Conservation (phyloP, 1,140 invertebrate genomes). For the Papilio machaon region DNA sequence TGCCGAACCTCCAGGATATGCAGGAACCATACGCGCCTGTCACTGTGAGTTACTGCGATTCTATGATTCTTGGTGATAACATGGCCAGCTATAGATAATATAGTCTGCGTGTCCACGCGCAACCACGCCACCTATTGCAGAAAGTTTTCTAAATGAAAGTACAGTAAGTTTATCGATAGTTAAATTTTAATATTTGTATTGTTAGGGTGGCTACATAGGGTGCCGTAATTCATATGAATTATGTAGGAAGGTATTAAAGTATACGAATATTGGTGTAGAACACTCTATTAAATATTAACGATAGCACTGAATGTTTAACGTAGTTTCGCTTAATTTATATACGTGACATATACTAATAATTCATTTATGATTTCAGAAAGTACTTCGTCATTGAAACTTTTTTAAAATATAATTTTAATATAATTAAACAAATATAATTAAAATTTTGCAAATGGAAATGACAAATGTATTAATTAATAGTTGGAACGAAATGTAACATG, state of each 20-base stretch:
- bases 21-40: slow-evolving; percentile 91
- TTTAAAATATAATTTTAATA: background rate
- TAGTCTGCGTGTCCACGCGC: slow-evolving; percentile 94
- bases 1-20: slow-evolving; percentile 91
- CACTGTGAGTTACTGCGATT: slow-evolving; percentile 91
- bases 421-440: too few species aligned
- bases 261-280: background rate
- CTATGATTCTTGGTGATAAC: slow-evolving; percentile 95
- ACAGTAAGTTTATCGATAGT: background rate
- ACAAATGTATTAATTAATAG: too few species aligned
- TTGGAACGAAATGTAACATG: too few species aligned
- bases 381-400: background rate
- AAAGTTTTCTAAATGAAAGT: background rate
- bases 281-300: background rate
- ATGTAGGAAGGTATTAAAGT: background rate
- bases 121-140: slow-evolving; percentile 91
- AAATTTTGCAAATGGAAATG: too few species aligned
- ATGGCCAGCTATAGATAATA: slow-evolving; percentile 93
- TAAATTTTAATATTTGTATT: background rate
- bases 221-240: background rate
- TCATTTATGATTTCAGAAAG: background rate
- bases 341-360: background rate
- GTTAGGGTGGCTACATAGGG: background rate
- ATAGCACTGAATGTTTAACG: background rate
- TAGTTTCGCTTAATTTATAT: background rate